phyloP scores from a whole-genome alignment of 1,140 invertebrate species.

The Panagrolaimus sp. region DNA sequence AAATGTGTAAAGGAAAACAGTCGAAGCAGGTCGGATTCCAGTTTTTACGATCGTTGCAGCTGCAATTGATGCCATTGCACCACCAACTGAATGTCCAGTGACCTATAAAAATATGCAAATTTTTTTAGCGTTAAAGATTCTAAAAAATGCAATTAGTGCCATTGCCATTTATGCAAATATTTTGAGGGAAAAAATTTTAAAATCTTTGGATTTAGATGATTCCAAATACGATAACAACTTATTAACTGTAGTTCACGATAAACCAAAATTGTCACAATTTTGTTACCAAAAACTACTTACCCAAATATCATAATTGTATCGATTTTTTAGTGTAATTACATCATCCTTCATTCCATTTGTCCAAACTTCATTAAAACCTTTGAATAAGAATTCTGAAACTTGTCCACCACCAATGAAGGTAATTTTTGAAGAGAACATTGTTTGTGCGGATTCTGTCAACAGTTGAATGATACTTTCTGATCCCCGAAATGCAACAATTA shows the following conservation, averaged over 20 bases:
- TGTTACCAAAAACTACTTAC: background rate
- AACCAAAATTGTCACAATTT: too few relatives aligned
- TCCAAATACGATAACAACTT: too few relatives aligned
- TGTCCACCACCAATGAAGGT: slow-evolving; percentile 36
- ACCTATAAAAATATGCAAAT: slow-evolving; percentile 2
- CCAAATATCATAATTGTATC: slow-evolving; percentile 46
- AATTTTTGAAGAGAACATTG: slow-evolving; percentile 31
- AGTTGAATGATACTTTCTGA: slow-evolving; percentile 45
- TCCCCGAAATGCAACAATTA: slow-evolving; percentile 45
- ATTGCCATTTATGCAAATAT: too few relatives aligned
- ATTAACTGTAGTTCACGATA: too few relatives aligned
- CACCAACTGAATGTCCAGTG: slow-evolving; percentile 48
- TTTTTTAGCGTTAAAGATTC: too few relatives aligned
- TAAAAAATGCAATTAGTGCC: too few relatives aligned
- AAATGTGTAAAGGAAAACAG: slow-evolving; percentile 43
- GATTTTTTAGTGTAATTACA: slow-evolving; percentile 22
- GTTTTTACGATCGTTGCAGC: slow-evolving; percentile 34
- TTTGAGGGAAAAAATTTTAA: too few relatives aligned
- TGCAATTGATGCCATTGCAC: slow-evolving; percentile 39
- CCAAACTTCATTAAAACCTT: slow-evolving; percentile 42
- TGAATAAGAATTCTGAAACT: slow-evolving; percentile 41
- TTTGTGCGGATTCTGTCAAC: slow-evolving; percentile 37
- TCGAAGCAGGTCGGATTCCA: slow-evolving; percentile 18
- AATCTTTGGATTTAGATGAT: too few relatives aligned
- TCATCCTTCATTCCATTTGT: slow-evolving; percentile 36